Percentiles rank a stretch among this genome's conserved stretches.
Evolutionary conservation across 1,140 invertebrate genomes (phyloP).

Genomic region (Trachelipus rathkii): DNA sequence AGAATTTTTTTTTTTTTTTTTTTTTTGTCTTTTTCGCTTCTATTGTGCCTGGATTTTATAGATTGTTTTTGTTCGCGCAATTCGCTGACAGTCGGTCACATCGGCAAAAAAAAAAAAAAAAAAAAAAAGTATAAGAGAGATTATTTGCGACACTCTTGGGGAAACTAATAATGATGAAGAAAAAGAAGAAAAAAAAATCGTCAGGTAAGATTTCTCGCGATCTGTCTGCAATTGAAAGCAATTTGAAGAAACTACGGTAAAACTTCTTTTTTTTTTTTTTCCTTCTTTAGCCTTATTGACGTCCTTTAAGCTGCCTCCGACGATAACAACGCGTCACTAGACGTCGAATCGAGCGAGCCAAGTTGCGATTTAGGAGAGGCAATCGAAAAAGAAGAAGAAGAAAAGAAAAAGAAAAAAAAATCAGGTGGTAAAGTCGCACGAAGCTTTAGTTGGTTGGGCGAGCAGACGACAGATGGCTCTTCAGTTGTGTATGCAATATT

Average conservation of each 20-base stretch:
- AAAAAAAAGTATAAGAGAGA: too few species aligned
- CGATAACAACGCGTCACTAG: not conserved
- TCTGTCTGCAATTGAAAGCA: not conserved
- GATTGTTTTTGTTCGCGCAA: too few species aligned
- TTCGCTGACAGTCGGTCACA: too few species aligned
- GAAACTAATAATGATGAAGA: too few species aligned
- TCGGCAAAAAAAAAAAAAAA: too few species aligned
- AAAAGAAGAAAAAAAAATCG: not conserved
- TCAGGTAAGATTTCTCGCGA: not conserved
- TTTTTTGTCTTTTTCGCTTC: too few species aligned
- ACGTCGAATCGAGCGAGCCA: conserved; percentile 6
- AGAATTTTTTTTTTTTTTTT: too few species aligned
- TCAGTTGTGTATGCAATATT: conserved; percentile 10
- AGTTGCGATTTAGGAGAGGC: conserved; percentile 11
- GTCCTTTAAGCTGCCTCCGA: conserved; percentile 4
- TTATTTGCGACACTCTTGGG: too few species aligned
- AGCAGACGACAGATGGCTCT: conserved; percentile 1
- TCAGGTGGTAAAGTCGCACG: conserved; percentile 1
- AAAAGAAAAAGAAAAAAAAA: not conserved
- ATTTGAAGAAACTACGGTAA: too few species aligned
- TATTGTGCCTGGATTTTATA: too few species aligned
- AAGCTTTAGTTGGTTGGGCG: not conserved
- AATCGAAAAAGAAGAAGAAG: not conserved
- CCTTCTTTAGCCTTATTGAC: not conserved
- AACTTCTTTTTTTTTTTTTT: too few species aligned